Conservation (phyloP, 2,888 invertebrate species). For the Megaustenia siamemsis region DNA sequence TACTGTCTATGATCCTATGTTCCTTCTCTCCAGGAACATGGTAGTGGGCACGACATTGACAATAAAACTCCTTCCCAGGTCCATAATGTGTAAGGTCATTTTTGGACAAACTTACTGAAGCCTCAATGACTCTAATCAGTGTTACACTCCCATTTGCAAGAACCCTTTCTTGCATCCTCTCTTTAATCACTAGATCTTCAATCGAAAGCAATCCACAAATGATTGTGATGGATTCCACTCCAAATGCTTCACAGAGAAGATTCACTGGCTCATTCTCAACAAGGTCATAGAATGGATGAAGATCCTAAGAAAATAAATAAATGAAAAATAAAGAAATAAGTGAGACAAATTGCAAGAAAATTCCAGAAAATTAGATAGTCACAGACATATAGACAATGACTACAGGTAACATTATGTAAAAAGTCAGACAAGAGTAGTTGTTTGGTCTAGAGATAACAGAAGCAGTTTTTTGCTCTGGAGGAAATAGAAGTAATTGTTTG, state of each 20-base stretch:
- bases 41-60: slow-evolving; percentile 55
- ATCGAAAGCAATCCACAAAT: slow-evolving; percentile 41
- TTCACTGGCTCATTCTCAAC: slow-evolving; percentile 39
- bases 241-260: slow-evolving; percentile 49
- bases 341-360: no score
- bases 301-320: slow-evolving; percentile 26
- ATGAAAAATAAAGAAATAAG: not conserved
- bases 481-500: no score
- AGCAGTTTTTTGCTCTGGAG: no score
- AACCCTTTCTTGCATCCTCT: not conserved
- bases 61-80: slow-evolving; percentile 46
- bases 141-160: not conserved
- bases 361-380: no score
- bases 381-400: no score
- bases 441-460: no score
- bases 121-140: slow-evolving; percentile 19
- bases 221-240: slow-evolving; percentile 53
- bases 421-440: no score
- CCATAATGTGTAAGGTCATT: slow-evolving; percentile 48
- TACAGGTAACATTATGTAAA: no score
- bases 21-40: slow-evolving; percentile 10
- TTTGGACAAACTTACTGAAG: slow-evolving; percentile 46
- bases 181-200: not conserved
- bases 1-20: slow-evolving; percentile 45
- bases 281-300: slow-evolving; percentile 49